Conservation (phyloP, 1,140 invertebrate species). For the Globodera ellingtonae region DNA sequence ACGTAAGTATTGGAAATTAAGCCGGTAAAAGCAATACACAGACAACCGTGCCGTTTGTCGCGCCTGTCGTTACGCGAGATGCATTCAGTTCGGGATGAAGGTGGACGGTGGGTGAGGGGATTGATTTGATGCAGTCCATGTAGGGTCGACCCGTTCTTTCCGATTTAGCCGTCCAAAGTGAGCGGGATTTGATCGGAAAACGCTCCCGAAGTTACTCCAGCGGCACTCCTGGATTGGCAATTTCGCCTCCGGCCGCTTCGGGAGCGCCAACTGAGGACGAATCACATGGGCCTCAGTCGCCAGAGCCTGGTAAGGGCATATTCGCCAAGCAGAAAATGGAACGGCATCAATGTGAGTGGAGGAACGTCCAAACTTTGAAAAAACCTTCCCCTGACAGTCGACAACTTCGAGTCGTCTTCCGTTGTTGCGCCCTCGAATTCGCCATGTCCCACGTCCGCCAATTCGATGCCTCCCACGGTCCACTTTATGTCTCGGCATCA, state of each 20-base stretch:
- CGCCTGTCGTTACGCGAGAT: slow-evolving; percentile 58
- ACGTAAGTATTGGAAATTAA: slow-evolving; percentile 43
- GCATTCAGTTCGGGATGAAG: slow-evolving; percentile 61
- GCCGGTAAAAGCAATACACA: slow-evolving; percentile 34
- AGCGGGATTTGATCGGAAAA: slow-evolving; percentile 62
- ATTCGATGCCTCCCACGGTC: not conserved
- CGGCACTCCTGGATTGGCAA: slow-evolving; percentile 9
- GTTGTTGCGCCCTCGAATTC: slow-evolving; percentile 9
- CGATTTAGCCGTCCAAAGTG: slow-evolving; percentile 61
- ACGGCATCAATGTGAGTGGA: not conserved
- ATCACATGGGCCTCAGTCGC: not conserved
- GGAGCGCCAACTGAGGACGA: not conserved
- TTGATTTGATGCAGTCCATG: not conserved
- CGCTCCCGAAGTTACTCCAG: slow-evolving; percentile 44
- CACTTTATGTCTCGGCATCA: not conserved
- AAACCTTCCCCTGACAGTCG: not conserved
- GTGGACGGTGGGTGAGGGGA: slow-evolving; percentile 50
- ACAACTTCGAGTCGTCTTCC: slow-evolving; percentile 3
- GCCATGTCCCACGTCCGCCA: not conserved
- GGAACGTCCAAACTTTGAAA: not conserved
- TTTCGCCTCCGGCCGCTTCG: slow-evolving; percentile 29
- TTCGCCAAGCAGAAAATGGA: not conserved
- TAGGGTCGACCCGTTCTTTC: slow-evolving; percentile 3
- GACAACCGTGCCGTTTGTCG: slow-evolving; percentile 63
- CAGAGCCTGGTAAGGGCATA: not conserved